These are phyloP conservation scores for Myxocyprinus asiaticus DNA, from an alignment of 2,113 vertebrate genomes.

Conservation along the genomic window DNA sequence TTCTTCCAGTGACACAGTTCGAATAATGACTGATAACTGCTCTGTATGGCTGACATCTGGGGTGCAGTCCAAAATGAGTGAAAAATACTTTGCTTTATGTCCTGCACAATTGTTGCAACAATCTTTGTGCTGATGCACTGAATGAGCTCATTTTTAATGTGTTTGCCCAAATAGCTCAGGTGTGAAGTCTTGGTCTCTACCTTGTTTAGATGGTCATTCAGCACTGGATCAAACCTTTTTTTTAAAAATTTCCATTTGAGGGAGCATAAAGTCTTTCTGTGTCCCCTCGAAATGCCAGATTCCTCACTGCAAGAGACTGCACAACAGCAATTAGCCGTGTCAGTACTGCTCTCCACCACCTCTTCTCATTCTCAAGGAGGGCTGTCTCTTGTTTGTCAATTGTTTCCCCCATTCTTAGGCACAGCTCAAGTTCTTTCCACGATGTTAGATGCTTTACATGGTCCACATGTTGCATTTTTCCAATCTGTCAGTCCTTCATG, in stretches of 20 bases:
- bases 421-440: slow-evolving; percentile 49
- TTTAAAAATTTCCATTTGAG: slow-evolving; percentile 51
- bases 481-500: slow-evolving; percentile 32
- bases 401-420: slow-evolving; percentile 42
- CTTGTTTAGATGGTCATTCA: slow-evolving; percentile 6
- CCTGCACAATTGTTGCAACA: neutral
- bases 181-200: slow-evolving; percentile 2
- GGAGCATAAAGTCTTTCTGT: neutral
- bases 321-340: too few species aligned
- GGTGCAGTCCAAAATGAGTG: slow-evolving; percentile 44
- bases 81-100: slow-evolving; percentile 49
- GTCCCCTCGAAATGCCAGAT: too few species aligned
- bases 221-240: slow-evolving; percentile 34
- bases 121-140: neutral
- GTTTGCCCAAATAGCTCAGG: neutral
- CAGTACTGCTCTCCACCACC: too few species aligned
- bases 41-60: slow-evolving; percentile 48
- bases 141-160: slow-evolving; percentile 1
- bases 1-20: slow-evolving; percentile 37
- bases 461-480: slow-evolving; percentile 39
- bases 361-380: slow-evolving; percentile 43
- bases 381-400: slow-evolving; percentile 30
- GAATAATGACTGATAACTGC: slow-evolving; percentile 46
- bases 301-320: too few species aligned
- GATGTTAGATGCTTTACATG: too few species aligned